Base-by-base conservation (phyloP, 1,140 invertebrate species). In the Drusus annulatus region DNA sequence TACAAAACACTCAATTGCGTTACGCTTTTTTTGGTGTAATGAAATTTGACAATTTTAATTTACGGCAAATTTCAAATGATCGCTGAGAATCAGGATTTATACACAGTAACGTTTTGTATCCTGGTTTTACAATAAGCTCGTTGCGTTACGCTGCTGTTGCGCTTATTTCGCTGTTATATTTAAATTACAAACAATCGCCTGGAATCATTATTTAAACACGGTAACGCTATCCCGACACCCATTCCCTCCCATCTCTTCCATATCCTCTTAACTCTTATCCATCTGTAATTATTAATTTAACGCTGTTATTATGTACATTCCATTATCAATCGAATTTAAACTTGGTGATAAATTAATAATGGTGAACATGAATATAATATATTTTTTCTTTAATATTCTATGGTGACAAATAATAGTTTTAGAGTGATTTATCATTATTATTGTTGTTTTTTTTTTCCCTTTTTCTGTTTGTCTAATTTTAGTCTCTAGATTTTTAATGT, bases 381-480 rank as follows among this genome's bases (percentile, higher is more conserved):
- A 60, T 60, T 23, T 60, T 60, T 60, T 10, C 56, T 60, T 60
- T 17, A 56, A 56, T 56, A 56, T 56, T 56, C 5, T 56, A 60
- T 60, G 56, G 56, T 60, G 56, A 60, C 56, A 60, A 60, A 28
- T 45, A 45, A 45, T 65, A 65, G 31, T 17, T 13, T 71, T 71
- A 50, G 68, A 71, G 45, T 69, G 65, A 45, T 69, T 71, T 71
- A 45, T 45, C 13, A 45, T 45, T 10, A 13, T 10, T 45, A 45
- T 45, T 45, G 7, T 45, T 45, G 36, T 45, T 71, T 71, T 16
- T 69, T 19, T 69, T 50, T 50, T 50, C 23, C 19, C 21, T 50
- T 45, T 51, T 71, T 71, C 31, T 50, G 17, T 50, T 17, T 71
- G 68, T 71, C n/a, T 71, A 51, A 50, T 71, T 71, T 71, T 71